Evolutionary conservation across 64 coral and sea anemone genomes (phyloP).

Genomic region (Montipora sp.): DNA sequence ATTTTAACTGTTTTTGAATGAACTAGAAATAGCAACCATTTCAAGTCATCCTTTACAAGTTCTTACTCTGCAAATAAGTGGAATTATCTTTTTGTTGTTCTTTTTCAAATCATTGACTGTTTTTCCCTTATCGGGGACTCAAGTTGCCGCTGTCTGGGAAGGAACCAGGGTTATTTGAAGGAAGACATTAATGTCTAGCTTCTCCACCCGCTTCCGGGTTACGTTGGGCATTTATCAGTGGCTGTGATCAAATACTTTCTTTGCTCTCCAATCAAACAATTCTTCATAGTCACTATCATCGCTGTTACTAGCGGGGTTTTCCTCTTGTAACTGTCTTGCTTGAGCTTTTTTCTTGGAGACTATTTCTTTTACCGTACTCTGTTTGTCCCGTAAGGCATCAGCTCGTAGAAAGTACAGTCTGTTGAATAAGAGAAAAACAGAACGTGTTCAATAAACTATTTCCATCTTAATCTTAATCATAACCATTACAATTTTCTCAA

Average conservation of each 20-base stretch:
- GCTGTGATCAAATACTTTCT: constrained; percentile 56
- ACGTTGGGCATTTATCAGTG: neutral
- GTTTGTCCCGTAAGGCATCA: constrained; percentile 78
- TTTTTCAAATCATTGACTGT: too few species aligned
- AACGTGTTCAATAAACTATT: neutral
- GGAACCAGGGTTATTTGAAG: too few species aligned
- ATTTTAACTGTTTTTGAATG: too few species aligned
- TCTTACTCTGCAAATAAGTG: too few species aligned
- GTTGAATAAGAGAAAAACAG: neutral
- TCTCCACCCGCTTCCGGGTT: neutral
- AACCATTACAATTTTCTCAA: too few species aligned
- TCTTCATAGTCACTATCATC: constrained; percentile 90
- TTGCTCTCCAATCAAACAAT: constrained; percentile 93
- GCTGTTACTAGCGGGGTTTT: constrained; percentile 53
- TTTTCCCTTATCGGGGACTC: too few species aligned
- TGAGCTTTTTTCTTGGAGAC: constrained; percentile 17
- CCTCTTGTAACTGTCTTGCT: constrained; percentile 13
- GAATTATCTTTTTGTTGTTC: too few species aligned
- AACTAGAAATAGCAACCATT: too few species aligned
- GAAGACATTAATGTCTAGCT: too few species aligned
- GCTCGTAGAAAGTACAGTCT: constrained; percentile 89
- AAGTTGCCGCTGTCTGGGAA: too few species aligned
- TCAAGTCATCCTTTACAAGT: too few species aligned
- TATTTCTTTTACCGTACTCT: constrained; percentile 65
- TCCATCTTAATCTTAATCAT: too few species aligned